phyloP scores from a whole-genome alignment of 2,113 vertebrate species.

The Vulpes ferrilata region DNA sequence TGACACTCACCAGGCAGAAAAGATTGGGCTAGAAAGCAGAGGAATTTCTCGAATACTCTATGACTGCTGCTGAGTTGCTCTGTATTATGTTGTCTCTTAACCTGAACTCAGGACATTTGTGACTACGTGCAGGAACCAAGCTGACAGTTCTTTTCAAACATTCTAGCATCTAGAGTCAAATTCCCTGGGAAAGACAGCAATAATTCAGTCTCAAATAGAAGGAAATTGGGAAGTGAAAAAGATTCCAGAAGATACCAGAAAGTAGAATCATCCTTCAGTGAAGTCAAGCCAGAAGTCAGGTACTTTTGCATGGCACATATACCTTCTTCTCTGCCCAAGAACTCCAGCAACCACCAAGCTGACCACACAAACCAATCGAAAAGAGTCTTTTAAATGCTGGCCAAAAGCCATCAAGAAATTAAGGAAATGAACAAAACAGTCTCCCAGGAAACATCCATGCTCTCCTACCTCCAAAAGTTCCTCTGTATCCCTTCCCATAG shows the following conservation, averaged over 20 bases:
- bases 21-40: neutral
- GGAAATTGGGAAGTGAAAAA: neutral
- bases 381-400: neutral
- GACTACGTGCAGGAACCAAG: neutral
- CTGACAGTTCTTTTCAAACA: neutral
- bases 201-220: conserved; percentile 21
- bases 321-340: conserved; percentile 33
- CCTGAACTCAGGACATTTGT: neutral
- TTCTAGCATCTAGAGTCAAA: neutral
- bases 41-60: conserved; percentile 56
- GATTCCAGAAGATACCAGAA: neutral
- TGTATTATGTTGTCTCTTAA: neutral
- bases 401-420: neutral
- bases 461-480: conserved; percentile 13
- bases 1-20: neutral
- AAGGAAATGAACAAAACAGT: neutral
- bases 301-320: neutral
- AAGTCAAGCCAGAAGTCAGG: neutral
- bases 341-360: conserved; percentile 18
- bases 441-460: conserved; percentile 20
- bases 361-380: conserved; percentile 43
- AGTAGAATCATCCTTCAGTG: neutral
- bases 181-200: neutral
- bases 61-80: neutral
- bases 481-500: neutral